These are phyloP conservation scores for Heterocephalus glaber DNA, from an alignment of 2,113 vertebrate genomes.

Conservation along the genomic window DNA sequence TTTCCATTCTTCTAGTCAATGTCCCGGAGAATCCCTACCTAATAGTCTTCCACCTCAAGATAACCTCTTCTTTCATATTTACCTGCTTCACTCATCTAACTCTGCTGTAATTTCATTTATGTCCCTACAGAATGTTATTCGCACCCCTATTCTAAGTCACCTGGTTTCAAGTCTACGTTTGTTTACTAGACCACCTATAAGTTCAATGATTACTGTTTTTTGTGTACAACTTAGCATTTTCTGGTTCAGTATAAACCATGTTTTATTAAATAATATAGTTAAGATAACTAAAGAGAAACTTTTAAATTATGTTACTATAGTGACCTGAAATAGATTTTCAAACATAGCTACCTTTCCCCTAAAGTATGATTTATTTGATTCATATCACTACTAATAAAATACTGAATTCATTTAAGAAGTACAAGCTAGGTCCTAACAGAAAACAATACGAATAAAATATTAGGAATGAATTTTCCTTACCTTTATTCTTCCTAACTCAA, in stretches of 20 bases:
- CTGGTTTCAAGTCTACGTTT: neutral
- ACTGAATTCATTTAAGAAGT: neutral
- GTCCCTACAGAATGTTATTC: neutral
- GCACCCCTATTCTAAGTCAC: neutral
- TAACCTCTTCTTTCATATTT: neutral
- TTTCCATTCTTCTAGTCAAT: neutral
- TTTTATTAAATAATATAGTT: neutral
- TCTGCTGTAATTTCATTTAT: neutral
- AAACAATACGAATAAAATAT: neutral
- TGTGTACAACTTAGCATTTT: neutral
- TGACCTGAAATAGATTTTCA: slow-evolving; percentile 11
- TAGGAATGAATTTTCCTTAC: slow-evolving; percentile 81
- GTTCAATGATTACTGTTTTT: neutral
- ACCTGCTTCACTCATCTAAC: neutral
- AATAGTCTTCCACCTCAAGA: neutral
- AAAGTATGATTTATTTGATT: neutral
- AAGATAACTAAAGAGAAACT: neutral
- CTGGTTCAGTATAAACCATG: neutral
- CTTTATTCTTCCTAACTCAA: slow-evolving; percentile 96
- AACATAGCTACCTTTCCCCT: neutral
- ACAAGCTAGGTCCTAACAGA: neutral
- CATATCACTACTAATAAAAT: neutral
- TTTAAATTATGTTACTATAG: neutral
- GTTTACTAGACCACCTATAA: neutral
- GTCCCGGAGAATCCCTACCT: neutral